Percentiles rank a stretch among this genome's conserved stretches.
Evolutionary conservation across 1,140 invertebrate species (phyloP).

Genomic region (Sitophilus oryzae): DNA sequence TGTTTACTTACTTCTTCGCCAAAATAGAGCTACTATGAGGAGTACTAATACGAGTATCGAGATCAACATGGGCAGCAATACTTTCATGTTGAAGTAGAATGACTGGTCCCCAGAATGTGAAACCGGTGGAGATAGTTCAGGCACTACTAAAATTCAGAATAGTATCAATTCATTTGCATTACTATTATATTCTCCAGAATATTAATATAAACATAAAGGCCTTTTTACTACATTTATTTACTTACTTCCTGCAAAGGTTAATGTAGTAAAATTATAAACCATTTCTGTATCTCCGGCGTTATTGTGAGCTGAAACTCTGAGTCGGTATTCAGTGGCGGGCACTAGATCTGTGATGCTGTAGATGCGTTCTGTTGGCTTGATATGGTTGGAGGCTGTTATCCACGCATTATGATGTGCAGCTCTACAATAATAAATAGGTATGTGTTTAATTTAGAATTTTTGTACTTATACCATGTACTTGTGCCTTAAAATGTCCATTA

Average conservation of each 20-base stretch:
- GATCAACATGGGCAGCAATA: slow-evolving; percentile 61
- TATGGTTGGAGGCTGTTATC: slow-evolving; percentile 68
- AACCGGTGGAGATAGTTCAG: slow-evolving; percentile 54
- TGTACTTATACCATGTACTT: too few species aligned
- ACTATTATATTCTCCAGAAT: not conserved
- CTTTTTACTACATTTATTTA: slow-evolving; percentile 9
- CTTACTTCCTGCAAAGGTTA: slow-evolving; percentile 67
- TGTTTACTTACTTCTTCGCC: slow-evolving; percentile 59
- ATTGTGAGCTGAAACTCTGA: slow-evolving; percentile 84
- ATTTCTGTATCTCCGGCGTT: slow-evolving; percentile 84
- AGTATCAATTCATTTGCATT: too few species aligned
- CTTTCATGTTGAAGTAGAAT: slow-evolving; percentile 64
- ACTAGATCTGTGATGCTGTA: slow-evolving; percentile 74
- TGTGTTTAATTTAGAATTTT: too few species aligned
- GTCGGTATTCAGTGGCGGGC: slow-evolving; percentile 79
- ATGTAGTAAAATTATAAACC: slow-evolving; percentile 81
- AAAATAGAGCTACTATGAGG: slow-evolving; percentile 55
- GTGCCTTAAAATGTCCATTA: too few species aligned
- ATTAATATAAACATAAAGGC: not conserved
- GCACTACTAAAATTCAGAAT: slow-evolving; percentile 46
- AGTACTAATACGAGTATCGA: slow-evolving; percentile 61
- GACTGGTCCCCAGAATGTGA: slow-evolving; percentile 55
- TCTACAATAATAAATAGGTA: slow-evolving; percentile 7
- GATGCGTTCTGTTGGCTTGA: slow-evolving; percentile 68
- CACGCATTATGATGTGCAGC: slow-evolving; percentile 48